Conservation (phyloP, 2,113 vertebrate genomes). For the Cynopterus brachyotis region DNA sequence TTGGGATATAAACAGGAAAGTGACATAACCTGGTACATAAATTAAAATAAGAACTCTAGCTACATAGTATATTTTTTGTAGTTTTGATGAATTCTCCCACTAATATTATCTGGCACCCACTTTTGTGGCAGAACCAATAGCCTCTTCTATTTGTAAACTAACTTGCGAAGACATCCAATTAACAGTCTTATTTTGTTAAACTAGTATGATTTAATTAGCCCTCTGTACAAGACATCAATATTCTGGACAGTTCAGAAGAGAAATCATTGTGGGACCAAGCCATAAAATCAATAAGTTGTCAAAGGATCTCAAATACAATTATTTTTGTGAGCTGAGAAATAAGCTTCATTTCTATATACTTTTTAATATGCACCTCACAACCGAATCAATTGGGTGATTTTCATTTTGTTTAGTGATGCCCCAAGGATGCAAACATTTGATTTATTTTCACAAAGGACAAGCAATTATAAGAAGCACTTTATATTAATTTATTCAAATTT, state of each 20-base stretch:
- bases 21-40: background rate
- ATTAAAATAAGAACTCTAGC: background rate
- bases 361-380: background rate
- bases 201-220: background rate
- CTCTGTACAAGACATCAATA: background rate
- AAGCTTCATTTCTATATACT: slow-evolving; percentile 40
- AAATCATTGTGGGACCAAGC: background rate
- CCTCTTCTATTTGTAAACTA: slow-evolving; percentile 21
- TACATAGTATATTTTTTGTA: background rate
- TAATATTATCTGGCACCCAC: background rate
- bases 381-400: slow-evolving; percentile 31
- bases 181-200: slow-evolving; percentile 6
- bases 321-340: slow-evolving; percentile 3
- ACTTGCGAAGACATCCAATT: background rate
- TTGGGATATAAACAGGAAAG: background rate
- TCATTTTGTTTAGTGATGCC: slow-evolving; percentile 67
- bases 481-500: slow-evolving; percentile 66
- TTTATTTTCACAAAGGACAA: slow-evolving; percentile 52
- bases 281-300: slow-evolving; percentile 11
- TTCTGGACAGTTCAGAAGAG: background rate
- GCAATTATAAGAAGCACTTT: slow-evolving; percentile 54
- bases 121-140: background rate
- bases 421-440: slow-evolving; percentile 50
- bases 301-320: slow-evolving; percentile 25
- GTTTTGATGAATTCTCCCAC: background rate